A percentile compares a stretch with the other conserved stretches of the same genome.
Conservation (phyloP, 2,113 vertebrate genomes). For the Catagonus wagneri region DNA sequence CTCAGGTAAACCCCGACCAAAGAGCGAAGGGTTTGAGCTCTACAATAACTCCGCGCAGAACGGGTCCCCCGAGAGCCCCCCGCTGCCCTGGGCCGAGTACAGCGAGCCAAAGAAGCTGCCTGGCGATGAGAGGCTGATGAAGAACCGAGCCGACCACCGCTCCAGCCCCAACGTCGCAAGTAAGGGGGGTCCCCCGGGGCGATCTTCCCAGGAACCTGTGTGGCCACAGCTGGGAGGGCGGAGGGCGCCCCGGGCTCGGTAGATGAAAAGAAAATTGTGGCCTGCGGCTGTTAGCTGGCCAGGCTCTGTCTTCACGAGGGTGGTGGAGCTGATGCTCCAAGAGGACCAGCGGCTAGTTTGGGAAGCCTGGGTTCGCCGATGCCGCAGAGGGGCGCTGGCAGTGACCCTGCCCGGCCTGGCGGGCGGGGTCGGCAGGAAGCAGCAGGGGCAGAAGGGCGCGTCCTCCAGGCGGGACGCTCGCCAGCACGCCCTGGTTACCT, state of each 20-base stretch:
- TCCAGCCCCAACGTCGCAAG: conserved; percentile 99
- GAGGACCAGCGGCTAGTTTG: not conserved
- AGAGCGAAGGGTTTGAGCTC: conserved; percentile 99
- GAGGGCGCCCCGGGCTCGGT: not conserved
- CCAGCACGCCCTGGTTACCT: not conserved
- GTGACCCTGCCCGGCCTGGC: too few relatives aligned
- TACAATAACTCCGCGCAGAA: conserved; percentile 95
- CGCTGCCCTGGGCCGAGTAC: conserved; percentile 94
- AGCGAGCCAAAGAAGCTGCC: conserved; percentile 95
- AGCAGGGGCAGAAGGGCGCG: too few relatives aligned
- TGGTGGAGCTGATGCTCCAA: too few relatives aligned
- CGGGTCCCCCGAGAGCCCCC: conserved; percentile 96
- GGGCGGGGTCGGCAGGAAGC: not conserved
- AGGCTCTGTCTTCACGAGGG: not conserved
- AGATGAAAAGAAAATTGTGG: not conserved
- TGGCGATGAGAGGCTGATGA: conserved; percentile 94
- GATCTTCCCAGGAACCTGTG: not conserved
- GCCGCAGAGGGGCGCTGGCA: rapidly evolving
- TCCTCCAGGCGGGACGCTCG: not conserved
- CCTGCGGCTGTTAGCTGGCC: not conserved
- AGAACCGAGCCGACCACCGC: conserved; percentile 96
- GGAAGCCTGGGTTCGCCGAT: too few relatives aligned
- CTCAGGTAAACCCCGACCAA: conserved; percentile 96
- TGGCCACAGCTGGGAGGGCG: not conserved
- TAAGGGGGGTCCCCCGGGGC: conserved; percentile 85